phyloP scores from a whole-genome alignment of 2,888 invertebrate species.

The Erynnis tages region DNA sequence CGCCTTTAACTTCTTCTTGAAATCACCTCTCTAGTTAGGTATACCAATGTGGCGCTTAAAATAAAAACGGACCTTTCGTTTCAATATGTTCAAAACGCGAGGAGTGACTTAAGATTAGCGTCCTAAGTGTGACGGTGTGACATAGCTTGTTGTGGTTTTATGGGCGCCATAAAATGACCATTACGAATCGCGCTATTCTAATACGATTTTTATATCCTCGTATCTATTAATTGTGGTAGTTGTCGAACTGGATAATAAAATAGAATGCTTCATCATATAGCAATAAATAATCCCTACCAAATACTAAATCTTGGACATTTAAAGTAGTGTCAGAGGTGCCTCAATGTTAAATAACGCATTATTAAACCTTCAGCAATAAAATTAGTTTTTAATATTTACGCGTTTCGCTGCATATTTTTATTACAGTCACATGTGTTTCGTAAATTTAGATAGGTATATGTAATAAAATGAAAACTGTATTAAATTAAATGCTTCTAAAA shows the following conservation, averaged over 20 bases:
- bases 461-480: no score
- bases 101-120: slow-evolving; percentile 45
- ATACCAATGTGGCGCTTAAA: no score
- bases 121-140: slow-evolving; percentile 50
- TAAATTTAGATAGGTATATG: no score
- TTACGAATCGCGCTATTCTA: slow-evolving; percentile 68
- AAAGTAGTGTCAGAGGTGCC: neutral
- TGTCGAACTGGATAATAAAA: slow-evolving; percentile 58
- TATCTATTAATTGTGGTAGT: slow-evolving; percentile 65
- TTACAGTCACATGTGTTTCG: no score
- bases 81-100: slow-evolving; percentile 3
- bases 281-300: slow-evolving; percentile 5
- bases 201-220: slow-evolving; percentile 64
- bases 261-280: slow-evolving; percentile 2
- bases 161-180: slow-evolving; percentile 57
- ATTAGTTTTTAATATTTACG: no score
- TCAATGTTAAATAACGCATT: neutral
- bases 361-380: no score
- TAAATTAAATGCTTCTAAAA: no score
- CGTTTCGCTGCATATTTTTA: no score
- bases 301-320: slow-evolving; percentile 4
- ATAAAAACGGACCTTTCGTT: slow-evolving; percentile 3
- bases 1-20: no score
- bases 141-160: slow-evolving; percentile 64
- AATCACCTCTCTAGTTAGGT: no score